Percentiles rank a stretch among this genome's conserved stretches.
phyloP scores from a whole-genome alignment of 2,888 invertebrate species.

The Cataglyphis altisquamis region DNA sequence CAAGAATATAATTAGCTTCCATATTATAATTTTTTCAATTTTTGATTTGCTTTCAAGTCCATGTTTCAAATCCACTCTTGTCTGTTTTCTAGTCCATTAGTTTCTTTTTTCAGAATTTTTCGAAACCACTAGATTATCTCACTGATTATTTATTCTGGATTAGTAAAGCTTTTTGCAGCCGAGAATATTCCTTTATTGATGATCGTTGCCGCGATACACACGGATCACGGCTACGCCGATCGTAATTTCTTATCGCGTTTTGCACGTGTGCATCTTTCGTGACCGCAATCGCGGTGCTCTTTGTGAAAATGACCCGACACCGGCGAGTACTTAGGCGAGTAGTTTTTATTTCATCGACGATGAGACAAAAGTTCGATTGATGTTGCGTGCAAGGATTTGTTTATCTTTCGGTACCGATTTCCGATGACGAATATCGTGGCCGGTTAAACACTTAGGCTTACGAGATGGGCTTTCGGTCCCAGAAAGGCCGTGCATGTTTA shows the following conservation, averaged over 20 bases:
- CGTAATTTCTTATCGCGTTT: conserved; percentile 6
- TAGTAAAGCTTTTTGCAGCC: background rate
- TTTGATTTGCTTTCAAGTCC: background rate
- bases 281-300: background rate
- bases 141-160: background rate
- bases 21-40: background rate
- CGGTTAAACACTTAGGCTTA: conserved; percentile 10
- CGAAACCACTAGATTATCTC: background rate
- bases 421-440: background rate
- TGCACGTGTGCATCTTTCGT: background rate
- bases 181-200: background rate
- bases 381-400: conserved; percentile 9
- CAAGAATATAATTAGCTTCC: background rate
- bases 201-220: background rate
- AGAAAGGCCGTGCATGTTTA: conserved; percentile 32
- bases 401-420: background rate
- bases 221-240: background rate
- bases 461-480: background rate
- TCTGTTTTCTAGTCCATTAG: background rate
- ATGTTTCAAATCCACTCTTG: background rate
- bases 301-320: background rate
- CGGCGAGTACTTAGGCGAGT: background rate
- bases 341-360: conserved; percentile 7
- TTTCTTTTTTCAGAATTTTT: background rate
- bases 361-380: conserved; percentile 26